phyloP scores from a whole-genome alignment of 2,797 vertebrate species.

The Gallinago stenura region DNA sequence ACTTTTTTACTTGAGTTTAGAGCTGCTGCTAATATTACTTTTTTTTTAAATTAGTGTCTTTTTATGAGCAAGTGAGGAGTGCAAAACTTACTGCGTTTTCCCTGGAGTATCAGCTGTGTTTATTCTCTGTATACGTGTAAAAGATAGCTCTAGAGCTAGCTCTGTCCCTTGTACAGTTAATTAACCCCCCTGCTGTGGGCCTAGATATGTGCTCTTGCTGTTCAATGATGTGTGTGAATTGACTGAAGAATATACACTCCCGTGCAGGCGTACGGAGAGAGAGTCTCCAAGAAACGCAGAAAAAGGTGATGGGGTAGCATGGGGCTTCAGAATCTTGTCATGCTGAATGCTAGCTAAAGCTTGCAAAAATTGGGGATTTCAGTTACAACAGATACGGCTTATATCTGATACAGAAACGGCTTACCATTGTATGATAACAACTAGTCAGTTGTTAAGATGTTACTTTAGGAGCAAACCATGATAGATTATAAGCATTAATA shows the following conservation, averaged over 20 bases:
- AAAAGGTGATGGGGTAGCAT: constrained; percentile 39
- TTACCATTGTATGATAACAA: constrained; percentile 40
- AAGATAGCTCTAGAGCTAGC: constrained; percentile 11
- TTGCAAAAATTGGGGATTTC: constrained; percentile 39
- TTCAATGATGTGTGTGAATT: constrained; percentile 69
- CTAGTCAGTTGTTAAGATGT: constrained; percentile 51
- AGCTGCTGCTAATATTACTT: background rate
- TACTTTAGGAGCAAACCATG: constrained; percentile 39
- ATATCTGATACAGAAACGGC: background rate
- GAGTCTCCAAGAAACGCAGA: constrained; percentile 32
- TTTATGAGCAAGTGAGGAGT: background rate
- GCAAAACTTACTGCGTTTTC: background rate
- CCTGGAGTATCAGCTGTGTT: background rate
- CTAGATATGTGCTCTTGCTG: constrained; percentile 44
- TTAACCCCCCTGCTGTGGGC: constrained; percentile 66
- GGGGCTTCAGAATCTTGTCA: constrained; percentile 38
- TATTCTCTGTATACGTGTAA: background rate
- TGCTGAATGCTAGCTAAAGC: background rate
- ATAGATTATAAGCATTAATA: background rate
- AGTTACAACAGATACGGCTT: background rate
- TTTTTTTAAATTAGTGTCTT: background rate
- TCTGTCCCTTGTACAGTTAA: constrained; percentile 61
- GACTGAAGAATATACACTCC: constrained; percentile 30
- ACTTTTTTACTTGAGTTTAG: background rate
- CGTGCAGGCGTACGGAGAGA: background rate